Evolutionary conservation across 2,797 vertebrate species (phyloP).

Genomic region (Gymnoscopelus microlampas): DNA sequence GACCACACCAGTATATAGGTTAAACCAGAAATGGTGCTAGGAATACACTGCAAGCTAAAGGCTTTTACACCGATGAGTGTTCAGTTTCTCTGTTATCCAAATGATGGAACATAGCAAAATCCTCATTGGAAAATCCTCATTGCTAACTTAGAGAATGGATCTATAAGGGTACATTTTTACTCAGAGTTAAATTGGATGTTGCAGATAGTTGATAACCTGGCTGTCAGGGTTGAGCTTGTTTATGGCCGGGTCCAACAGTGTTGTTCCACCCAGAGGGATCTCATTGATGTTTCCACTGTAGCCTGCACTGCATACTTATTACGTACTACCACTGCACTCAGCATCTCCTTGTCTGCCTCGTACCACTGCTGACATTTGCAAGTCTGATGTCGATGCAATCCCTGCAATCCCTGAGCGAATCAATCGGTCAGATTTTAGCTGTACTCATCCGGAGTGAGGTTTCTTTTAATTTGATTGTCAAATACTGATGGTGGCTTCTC

Average conservation of each 20-base stretch:
- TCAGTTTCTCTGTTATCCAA: constrained; percentile 7
- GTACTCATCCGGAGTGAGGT: constrained; percentile 3
- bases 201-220: not conserved
- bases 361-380: constrained; percentile 67
- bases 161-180: no score
- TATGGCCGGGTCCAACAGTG: constrained; percentile 55
- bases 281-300: constrained; percentile 24
- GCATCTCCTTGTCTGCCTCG: constrained; percentile 50
- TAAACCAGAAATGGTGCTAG: not conserved
- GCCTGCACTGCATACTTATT: constrained; percentile 50
- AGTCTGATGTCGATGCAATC: constrained; percentile 52
- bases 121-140: no score
- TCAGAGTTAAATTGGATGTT: not conserved
- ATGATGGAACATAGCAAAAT: not conserved
- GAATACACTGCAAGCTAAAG: not conserved
- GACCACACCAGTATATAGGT: not conserved
- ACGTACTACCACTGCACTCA: constrained; percentile 50
- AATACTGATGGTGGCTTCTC: constrained; percentile 30
- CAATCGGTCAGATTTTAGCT: constrained; percentile 34
- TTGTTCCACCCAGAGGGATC: constrained; percentile 46
- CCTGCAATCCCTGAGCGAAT: constrained; percentile 14
- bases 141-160: no score
- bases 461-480: constrained; percentile 57
- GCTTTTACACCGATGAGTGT: not conserved
- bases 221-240: constrained; percentile 32